Evolutionary conservation across 2,888 invertebrate genomes (phyloP).

Genomic region (Clistopyga incitator): DNA sequence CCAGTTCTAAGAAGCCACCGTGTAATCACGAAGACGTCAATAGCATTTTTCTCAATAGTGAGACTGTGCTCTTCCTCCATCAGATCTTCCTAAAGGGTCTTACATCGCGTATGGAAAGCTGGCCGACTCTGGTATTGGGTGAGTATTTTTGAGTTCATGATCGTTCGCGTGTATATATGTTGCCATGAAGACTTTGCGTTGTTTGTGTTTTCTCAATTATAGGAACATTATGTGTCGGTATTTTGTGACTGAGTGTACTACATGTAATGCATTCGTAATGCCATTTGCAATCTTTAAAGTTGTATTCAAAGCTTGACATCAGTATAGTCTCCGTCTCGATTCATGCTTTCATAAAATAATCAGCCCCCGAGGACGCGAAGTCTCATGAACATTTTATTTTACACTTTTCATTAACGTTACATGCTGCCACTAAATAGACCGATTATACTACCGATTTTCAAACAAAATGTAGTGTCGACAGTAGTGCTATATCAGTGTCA

Average conservation of each 20-base stretch:
- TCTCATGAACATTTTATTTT: conserved; percentile 3
- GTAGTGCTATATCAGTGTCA: too few species aligned
- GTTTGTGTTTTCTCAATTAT: conserved; percentile 25
- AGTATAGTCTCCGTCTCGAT: neutral
- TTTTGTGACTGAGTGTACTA: neutral
- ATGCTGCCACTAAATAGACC: neutral
- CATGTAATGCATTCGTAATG: conserved; percentile 40
- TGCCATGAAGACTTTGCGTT: neutral
- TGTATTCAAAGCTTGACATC: neutral
- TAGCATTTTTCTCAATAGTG: conserved; percentile 96
- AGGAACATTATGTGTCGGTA: neutral
- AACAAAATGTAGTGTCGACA: too few species aligned
- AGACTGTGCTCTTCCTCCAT: conserved; percentile 95
- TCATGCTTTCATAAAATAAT: neutral
- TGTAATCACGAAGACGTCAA: conserved; percentile 97
- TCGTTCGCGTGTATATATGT: neutral
- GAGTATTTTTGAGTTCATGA: conserved; percentile 75
- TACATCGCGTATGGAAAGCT: conserved; percentile 95
- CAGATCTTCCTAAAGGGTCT: conserved; percentile 97
- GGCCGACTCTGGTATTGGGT: conserved; percentile 97
- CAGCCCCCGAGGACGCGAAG: neutral
- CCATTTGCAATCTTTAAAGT: neutral
- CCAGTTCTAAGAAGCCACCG: conserved; percentile 96
- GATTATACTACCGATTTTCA: too few species aligned
- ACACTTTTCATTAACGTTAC: neutral